A percentile compares a stretch with the other conserved stretches of the same genome.
Conservation (phyloP, 2,113 vertebrate species). For the human region DNA sequence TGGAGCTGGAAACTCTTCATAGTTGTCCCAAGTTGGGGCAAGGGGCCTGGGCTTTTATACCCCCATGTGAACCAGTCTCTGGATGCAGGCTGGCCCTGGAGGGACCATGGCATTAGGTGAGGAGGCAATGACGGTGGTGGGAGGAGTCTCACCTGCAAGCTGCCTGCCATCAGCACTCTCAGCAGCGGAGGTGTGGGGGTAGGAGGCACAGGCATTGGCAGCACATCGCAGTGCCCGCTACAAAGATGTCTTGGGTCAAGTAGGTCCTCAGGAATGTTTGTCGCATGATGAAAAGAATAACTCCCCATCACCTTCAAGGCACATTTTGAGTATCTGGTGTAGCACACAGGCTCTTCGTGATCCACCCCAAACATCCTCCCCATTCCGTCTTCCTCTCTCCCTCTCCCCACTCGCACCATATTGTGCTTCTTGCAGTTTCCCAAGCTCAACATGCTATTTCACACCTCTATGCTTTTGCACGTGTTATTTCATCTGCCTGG, state of each 20-base stretch:
- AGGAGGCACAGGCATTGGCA: accelerated
- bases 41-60: neutral
- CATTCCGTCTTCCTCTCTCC: neutral
- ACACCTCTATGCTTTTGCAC: slow-evolving; percentile 59
- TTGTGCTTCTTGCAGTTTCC: slow-evolving; percentile 52
- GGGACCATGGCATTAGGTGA: neutral
- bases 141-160: neutral
- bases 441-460: slow-evolving; percentile 46
- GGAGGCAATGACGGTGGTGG: neutral
- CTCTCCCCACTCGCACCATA: neutral
- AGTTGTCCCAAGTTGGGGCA: neutral
- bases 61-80: neutral
- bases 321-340: neutral
- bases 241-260: neutral
- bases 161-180: neutral
- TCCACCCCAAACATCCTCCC: neutral
- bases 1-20: neutral
- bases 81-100: neutral
- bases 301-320: neutral
- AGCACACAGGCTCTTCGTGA: neutral
- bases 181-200: neutral
- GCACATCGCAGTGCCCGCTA: accelerated
- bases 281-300: neutral
- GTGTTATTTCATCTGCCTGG: slow-evolving; percentile 51
- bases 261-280: neutral